Conservation (phyloP, 2,888 invertebrate genomes). For the Drosophila kuntzei region DNA sequence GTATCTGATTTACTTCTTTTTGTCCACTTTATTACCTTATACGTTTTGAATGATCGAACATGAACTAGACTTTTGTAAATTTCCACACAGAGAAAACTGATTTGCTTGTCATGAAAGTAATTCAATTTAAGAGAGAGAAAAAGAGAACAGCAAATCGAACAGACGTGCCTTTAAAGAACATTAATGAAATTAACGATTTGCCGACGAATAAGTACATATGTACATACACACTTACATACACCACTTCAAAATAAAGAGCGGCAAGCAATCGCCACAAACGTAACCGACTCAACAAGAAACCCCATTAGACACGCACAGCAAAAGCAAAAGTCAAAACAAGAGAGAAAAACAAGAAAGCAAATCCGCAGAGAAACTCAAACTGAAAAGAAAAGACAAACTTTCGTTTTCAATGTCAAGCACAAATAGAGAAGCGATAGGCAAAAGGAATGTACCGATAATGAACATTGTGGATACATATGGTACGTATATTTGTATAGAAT, state of each 20-base stretch:
- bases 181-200: neutral
- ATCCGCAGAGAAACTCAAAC: slow-evolving; percentile 20
- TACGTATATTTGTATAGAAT: neutral
- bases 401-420: slow-evolving; percentile 69
- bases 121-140: neutral
- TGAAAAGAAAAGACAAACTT: slow-evolving; percentile 49
- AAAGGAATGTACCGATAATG: slow-evolving; percentile 21
- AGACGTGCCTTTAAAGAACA: neutral
- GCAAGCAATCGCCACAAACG: slow-evolving; percentile 4
- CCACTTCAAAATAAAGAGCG: neutral
- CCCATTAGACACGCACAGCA: slow-evolving; percentile 23
- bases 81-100: neutral
- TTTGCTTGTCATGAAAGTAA: neutral
- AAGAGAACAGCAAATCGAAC: neutral
- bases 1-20: no score
- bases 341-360: slow-evolving; percentile 21
- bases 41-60: neutral
- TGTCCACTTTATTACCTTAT: neutral
- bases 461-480: neutral
- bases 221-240: neutral
- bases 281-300: slow-evolving; percentile 28
- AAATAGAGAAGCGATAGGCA: slow-evolving; percentile 27
- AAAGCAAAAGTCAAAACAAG: slow-evolving; percentile 5
- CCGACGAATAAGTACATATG: neutral
- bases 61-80: neutral